A percentile compares a stretch with the other conserved stretches of the same genome.
These are phyloP conservation scores for Mohoua ochrocephala DNA, from an alignment of 2,113 vertebrate genomes.

Conservation along the genomic window DNA sequence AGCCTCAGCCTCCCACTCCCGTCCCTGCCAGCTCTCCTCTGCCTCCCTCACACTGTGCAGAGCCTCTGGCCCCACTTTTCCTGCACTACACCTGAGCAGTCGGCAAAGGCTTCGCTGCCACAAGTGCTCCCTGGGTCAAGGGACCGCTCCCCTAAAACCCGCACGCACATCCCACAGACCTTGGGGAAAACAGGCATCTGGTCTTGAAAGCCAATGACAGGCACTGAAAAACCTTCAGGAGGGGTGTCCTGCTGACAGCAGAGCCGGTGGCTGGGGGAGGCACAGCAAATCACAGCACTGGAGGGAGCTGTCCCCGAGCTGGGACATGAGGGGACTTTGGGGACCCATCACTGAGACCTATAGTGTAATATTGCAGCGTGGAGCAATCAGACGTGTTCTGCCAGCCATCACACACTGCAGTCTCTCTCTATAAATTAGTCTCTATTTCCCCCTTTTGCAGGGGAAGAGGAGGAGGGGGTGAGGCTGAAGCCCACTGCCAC, in stretches of 20 bases:
- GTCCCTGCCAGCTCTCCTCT: not conserved
- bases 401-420: not conserved
- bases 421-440: not conserved
- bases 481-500: not conserved
- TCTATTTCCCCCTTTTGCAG: not conserved
- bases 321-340: not conserved
- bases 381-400: not conserved
- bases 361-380: not conserved
- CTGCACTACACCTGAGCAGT: not conserved
- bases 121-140: not conserved
- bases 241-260: not conserved
- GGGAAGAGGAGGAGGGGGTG: not conserved
- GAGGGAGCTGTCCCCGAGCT: not conserved
- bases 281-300: not conserved
- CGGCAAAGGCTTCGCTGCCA: rapidly evolving
- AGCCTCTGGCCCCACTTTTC: not conserved
- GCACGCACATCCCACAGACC: rapidly evolving
- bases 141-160: not conserved
- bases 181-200: not conserved
- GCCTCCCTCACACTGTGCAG: not conserved
- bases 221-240: not conserved
- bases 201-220: not conserved
- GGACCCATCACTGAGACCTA: not conserved
- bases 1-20: not conserved
- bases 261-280: rapidly evolving